Base-by-base conservation (phyloP, 2,888 invertebrate species). In the Ectobius pallidus region DNA sequence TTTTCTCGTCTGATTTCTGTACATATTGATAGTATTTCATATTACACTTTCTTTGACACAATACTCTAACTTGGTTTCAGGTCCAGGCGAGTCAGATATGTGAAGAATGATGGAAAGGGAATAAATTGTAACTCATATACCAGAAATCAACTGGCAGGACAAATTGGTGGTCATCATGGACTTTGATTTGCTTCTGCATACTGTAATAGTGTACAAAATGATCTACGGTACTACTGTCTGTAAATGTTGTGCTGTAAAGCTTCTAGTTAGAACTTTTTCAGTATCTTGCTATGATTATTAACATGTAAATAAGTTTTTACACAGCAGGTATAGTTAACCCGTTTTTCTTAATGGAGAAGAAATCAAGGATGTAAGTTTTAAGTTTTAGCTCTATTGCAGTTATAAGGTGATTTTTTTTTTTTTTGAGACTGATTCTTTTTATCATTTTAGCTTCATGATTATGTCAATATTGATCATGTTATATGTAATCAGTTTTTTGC, bases 1-100 rank as follows among this genome's bases (percentile, higher is more conserved):
- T n/a, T n/a, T n/a, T n/a, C n/a, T n/a, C n/a, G n/a, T n/a, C n/a
- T n/a, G n/a, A n/a, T n/a, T n/a, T n/a, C n/a, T n/a, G n/a, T n/a
- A n/a, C n/a, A n/a, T n/a, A n/a, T n/a, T n/a, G n/a, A n/a, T n/a
- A n/a, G n/a, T n/a, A n/a, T n/a, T n/a, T n/a, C n/a, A n/a, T n/a
- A n/a, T n/a, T n/a, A n/a, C n/a, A n/a, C n/a, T n/a, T n/a, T n/a
- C n/a, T n/a, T n/a, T n/a, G n/a, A n/a, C n/a, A n/a, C n/a, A n/a
- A 46, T 46, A 55, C 1, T 62, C 42, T 9, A 25, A 20, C 18
- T 42, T 75, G 77, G 77, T 86, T 87, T 77, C 85, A 87, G 88
- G 87, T 84, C 87, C 87, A 80, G 87, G 87, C 81, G 86, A 87
- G 83, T 87, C 87, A 80, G 88, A 88, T 84, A 85, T 87, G 84